Percentiles rank a stretch among this genome's conserved stretches.
Conservation (phyloP, 2,113 vertebrate genomes). For the Stegastes partitus region DNA sequence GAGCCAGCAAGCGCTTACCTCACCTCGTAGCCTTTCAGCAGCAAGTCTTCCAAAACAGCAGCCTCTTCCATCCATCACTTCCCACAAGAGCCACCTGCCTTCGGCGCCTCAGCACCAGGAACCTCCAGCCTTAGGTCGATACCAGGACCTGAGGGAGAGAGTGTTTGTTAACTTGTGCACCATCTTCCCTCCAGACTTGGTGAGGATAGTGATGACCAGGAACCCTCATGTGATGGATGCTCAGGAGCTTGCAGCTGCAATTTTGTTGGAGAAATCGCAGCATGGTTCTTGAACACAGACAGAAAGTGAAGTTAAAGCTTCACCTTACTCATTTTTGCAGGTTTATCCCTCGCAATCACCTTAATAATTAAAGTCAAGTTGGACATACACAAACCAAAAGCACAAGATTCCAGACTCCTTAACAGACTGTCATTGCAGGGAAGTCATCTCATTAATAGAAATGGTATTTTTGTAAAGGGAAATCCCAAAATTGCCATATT, state of each 20-base stretch:
- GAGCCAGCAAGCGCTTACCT: slow-evolving; percentile 42
- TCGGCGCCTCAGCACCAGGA: slow-evolving; percentile 76
- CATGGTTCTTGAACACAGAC: slow-evolving; percentile 85
- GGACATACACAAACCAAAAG: slow-evolving; percentile 36
- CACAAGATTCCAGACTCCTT: neutral
- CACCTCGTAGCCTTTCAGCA: slow-evolving; percentile 68
- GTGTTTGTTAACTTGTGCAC: slow-evolving; percentile 94
- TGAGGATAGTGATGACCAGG: slow-evolving; percentile 93
- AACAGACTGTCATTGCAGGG: slow-evolving; percentile 26
- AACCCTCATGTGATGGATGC: slow-evolving; percentile 93
- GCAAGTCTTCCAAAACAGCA: slow-evolving; percentile 63
- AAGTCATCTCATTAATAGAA: slow-evolving; percentile 36
- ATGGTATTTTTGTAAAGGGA: slow-evolving; percentile 55
- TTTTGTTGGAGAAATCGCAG: slow-evolving; percentile 93
- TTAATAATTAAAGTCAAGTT: slow-evolving; percentile 14
- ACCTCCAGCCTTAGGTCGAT: slow-evolving; percentile 77
- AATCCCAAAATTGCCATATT: slow-evolving; percentile 50
- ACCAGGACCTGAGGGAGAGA: slow-evolving; percentile 91
- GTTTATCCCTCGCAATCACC: neutral
- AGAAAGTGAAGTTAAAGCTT: neutral
- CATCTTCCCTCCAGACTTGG: slow-evolving; percentile 94
- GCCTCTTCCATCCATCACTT: slow-evolving; percentile 65
- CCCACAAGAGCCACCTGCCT: slow-evolving; percentile 45
- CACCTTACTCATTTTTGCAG: neutral
- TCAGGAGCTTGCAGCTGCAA: slow-evolving; percentile 95